A percentile compares a stretch with the other conserved stretches of the same genome.
phyloP scores from a whole-genome alignment of 2,113 vertebrate species.

The Oreotrochilus melanogaster region DNA sequence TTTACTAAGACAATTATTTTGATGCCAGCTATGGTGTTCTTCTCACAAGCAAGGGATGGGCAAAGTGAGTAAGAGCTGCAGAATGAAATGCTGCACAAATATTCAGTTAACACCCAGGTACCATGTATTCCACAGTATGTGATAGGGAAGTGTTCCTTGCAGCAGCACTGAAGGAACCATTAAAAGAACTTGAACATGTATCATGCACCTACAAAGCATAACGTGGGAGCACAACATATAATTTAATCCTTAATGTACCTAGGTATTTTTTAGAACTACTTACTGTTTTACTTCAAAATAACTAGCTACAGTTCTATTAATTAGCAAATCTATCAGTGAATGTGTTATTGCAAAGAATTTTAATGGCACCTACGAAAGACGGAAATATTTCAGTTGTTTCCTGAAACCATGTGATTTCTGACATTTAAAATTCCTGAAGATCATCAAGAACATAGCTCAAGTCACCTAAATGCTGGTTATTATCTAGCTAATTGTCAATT shows the following conservation, averaged over 20 bases:
- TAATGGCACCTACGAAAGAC: background rate
- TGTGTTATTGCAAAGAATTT: background rate
- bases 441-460: background rate
- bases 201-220: background rate
- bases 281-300: background rate
- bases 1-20: background rate
- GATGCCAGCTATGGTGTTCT: background rate
- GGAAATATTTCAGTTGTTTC: background rate
- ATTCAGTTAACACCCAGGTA: background rate
- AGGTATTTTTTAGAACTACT: background rate
- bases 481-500: background rate
- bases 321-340: background rate
- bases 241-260: background rate
- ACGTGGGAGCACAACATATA: background rate
- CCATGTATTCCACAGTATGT: background rate
- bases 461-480: background rate
- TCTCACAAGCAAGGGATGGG: background rate
- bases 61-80: background rate
- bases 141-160: background rate
- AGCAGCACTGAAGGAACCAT: background rate
- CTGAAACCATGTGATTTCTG: background rate
- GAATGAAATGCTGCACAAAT: background rate
- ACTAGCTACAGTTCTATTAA: background rate
- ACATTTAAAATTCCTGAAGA: background rate
- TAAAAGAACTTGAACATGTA: background rate